Percentiles rank a stretch among this genome's conserved stretches.
Evolutionary conservation across 2,797 vertebrate species (phyloP).

Genomic region (Borostomias antarcticus): DNA sequence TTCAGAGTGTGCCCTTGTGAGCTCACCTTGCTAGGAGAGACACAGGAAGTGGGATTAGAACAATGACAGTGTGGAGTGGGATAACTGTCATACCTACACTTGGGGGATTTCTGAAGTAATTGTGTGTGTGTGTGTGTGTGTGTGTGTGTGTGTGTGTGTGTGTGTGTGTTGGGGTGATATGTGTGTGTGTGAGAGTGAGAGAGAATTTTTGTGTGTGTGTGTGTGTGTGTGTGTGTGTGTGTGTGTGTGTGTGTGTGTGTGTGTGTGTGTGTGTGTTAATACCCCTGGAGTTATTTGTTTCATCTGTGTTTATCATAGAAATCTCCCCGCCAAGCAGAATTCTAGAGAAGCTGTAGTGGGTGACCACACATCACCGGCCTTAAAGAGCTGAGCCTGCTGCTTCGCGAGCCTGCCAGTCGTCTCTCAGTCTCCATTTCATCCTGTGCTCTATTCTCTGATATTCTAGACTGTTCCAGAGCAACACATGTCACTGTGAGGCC

Average conservation of each 20-base stretch:
- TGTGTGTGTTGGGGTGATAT: conserved; percentile 14
- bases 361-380: conserved; percentile 32
- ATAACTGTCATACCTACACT: conserved; percentile 73
- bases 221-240: conserved; percentile 4
- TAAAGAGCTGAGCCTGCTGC: conserved; percentile 19
- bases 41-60: conserved; percentile 68
- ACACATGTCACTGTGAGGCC: not conserved
- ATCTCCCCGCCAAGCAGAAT: conserved; percentile 21
- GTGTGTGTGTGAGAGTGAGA: conserved; percentile 9
- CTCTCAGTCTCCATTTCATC: conserved; percentile 35
- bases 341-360: conserved; percentile 5
- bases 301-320: conserved; percentile 50
- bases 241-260: conserved; percentile 12
- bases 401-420: not conserved
- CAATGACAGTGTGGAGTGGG: conserved; percentile 59
- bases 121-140: conserved; percentile 31
- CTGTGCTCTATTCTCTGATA: not conserved
- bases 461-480: not conserved
- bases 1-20: conserved; percentile 76
- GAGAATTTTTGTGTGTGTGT: conserved; percentile 15
- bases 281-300: conserved; percentile 53
- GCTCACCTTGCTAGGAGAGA: conserved; percentile 84
- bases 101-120: conserved; percentile 43
- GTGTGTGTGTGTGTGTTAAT: conserved; percentile 8
- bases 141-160: conserved; percentile 39